Evolutionary conservation across 2,888 invertebrate genomes (phyloP).

Genomic region (Philaethria dido): DNA sequence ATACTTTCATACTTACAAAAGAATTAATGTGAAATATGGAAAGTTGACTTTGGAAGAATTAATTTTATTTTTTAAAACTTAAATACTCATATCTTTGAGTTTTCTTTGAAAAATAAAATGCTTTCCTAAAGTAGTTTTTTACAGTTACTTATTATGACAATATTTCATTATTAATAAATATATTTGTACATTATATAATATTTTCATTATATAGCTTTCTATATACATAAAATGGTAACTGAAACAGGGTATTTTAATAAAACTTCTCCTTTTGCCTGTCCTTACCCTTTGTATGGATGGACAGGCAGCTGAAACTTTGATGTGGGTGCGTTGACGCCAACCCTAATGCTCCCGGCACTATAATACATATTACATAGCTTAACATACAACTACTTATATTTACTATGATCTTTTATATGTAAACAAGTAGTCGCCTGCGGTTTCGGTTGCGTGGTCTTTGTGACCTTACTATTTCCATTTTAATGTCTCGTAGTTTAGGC

Average conservation of each 20-base stretch:
- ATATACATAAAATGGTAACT: background rate
- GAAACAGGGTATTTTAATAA: conserved; percentile 10
- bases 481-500: no score
- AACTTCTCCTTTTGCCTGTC: conserved; percentile 47
- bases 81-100: no score
- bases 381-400: conserved; percentile 21
- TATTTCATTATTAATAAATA: background rate
- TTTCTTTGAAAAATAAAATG: background rate
- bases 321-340: conserved; percentile 65
- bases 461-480: no score
- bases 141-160: background rate
- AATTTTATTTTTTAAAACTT: no score
- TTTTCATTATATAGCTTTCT: background rate
- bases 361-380: conserved; percentile 30
- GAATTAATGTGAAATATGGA: no score
- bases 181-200: background rate
- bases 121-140: background rate
- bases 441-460: no score
- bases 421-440: no score
- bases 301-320: conserved; percentile 75
- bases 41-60: no score
- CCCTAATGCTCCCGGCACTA: conserved; percentile 38
- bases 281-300: conserved; percentile 66
- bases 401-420: conserved; percentile 16
- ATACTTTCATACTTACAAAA: no score